Percentiles rank a stretch among this genome's conserved stretches.
phyloP scores from a whole-genome alignment of 2,797 vertebrate genomes.

The Lithobates sylvaticus region DNA sequence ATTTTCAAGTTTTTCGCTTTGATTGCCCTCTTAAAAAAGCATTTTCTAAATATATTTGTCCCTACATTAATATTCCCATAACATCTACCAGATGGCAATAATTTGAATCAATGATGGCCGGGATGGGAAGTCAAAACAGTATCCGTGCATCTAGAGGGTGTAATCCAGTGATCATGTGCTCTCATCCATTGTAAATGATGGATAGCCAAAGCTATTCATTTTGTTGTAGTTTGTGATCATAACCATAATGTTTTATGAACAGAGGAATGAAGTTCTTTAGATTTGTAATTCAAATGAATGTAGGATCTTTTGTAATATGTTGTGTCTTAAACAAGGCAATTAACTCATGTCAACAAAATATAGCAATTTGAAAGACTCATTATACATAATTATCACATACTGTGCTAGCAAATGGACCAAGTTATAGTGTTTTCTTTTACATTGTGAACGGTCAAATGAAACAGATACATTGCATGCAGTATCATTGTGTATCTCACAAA shows the following conservation, averaged over 20 bases:
- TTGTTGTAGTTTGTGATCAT: background rate
- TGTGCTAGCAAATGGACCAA: conserved; percentile 31
- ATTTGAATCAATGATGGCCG: too few relatives aligned
- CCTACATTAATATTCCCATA: too few relatives aligned
- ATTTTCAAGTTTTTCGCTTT: too few relatives aligned
- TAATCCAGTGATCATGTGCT: background rate
- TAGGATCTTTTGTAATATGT: conserved; percentile 27
- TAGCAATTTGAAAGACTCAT: conserved; percentile 19
- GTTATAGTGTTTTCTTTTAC: too few relatives aligned
- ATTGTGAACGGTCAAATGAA: too few relatives aligned
- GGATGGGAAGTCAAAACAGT: too few relatives aligned
- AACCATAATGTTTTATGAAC: conserved; percentile 12
- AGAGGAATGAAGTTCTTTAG: background rate
- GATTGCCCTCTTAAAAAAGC: too few relatives aligned
- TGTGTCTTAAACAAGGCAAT: conserved; percentile 35
- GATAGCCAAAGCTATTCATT: conserved; percentile 4
- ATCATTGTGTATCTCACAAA: too few relatives aligned
- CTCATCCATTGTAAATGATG: background rate
- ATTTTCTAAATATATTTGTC: too few relatives aligned
- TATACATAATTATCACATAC: conserved; percentile 33
- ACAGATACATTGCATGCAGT: too few relatives aligned
- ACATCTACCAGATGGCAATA: too few relatives aligned
- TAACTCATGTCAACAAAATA: conserved; percentile 41
- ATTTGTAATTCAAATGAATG: conserved; percentile 7
- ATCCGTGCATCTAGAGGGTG: too few relatives aligned